A percentile compares a stretch with the other conserved stretches of the same genome.
phyloP scores from a whole-genome alignment of 2,113 vertebrate species.

The Sinocyclocheilus maitianheensis region DNA sequence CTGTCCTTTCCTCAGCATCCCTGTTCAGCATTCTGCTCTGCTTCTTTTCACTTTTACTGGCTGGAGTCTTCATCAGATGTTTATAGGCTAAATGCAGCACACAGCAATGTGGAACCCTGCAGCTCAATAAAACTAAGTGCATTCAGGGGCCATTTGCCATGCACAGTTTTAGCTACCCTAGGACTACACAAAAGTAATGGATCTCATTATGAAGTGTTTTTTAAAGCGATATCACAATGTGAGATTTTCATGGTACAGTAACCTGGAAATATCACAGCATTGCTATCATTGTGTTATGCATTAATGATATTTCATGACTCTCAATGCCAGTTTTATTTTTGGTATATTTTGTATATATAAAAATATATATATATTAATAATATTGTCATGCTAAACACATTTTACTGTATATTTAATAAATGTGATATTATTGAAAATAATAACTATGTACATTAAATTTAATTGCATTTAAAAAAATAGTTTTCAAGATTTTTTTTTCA shows the following conservation, averaged over 20 bases:
- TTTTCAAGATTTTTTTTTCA: too few relatives aligned
- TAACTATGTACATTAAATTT: background rate
- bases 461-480: too few relatives aligned
- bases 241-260: background rate
- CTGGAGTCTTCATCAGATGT: background rate
- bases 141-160: background rate
- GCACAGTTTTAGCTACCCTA: background rate
- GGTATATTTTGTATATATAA: too few relatives aligned
- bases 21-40: background rate
- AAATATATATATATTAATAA: too few relatives aligned
- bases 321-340: background rate
- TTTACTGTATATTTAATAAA: too few relatives aligned
- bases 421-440: background rate
- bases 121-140: slow-evolving; percentile 37
- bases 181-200: background rate
- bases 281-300: background rate
- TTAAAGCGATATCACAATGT: background rate
- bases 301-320: background rate
- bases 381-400: too few relatives aligned
- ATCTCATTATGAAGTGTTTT: slow-evolving; percentile 1
- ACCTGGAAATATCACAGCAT: background rate
- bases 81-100: slow-evolving; percentile 2
- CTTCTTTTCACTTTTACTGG: background rate
- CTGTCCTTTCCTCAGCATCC: background rate
- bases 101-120: slow-evolving; percentile 8